Percentiles rank a stretch among this genome's conserved stretches.
These are phyloP conservation scores for Bubo bubo DNA, from an alignment of 2,113 vertebrate genomes.

Conservation along the genomic window DNA sequence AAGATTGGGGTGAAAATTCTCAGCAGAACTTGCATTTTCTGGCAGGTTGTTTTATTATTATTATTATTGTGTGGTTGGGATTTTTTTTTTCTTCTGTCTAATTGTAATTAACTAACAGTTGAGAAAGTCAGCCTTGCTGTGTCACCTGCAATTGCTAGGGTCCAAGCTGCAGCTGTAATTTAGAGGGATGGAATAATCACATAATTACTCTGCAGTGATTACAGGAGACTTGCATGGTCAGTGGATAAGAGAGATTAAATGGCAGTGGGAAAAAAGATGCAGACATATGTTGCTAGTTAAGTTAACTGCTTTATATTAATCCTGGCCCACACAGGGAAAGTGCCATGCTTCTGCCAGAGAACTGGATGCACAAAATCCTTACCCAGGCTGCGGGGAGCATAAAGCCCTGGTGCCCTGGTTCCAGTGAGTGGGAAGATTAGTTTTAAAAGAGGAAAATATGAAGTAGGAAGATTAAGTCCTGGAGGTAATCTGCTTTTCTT, in stretches of 20 bases:
- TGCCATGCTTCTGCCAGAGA: neutral
- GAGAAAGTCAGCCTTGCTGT: constrained; percentile 22
- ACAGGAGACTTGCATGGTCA: constrained; percentile 48
- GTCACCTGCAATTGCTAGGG: constrained; percentile 54
- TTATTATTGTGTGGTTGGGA: neutral
- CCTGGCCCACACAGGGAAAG: neutral
- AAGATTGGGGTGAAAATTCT: constrained; percentile 8
- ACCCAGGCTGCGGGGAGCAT: neutral
- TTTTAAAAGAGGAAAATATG: neutral
- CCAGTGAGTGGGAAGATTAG: neutral
- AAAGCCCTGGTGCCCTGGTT: neutral
- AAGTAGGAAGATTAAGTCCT: neutral
- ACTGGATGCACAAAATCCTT: neutral
- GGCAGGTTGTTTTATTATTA: neutral
- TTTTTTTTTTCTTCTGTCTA: neutral
- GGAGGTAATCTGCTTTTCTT: neutral
- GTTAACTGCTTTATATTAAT: constrained; percentile 42
- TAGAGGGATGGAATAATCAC: constrained; percentile 66
- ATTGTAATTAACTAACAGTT: constrained; percentile 47
- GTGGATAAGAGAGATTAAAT: constrained; percentile 61
- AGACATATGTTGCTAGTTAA: constrained; percentile 60
- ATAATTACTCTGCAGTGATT: constrained; percentile 65
- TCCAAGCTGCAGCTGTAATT: constrained; percentile 57
- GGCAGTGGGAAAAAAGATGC: constrained; percentile 31
- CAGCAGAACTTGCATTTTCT: neutral